phyloP scores from a whole-genome alignment of 2,797 vertebrate genomes.

The Cottoperca gobio region DNA sequence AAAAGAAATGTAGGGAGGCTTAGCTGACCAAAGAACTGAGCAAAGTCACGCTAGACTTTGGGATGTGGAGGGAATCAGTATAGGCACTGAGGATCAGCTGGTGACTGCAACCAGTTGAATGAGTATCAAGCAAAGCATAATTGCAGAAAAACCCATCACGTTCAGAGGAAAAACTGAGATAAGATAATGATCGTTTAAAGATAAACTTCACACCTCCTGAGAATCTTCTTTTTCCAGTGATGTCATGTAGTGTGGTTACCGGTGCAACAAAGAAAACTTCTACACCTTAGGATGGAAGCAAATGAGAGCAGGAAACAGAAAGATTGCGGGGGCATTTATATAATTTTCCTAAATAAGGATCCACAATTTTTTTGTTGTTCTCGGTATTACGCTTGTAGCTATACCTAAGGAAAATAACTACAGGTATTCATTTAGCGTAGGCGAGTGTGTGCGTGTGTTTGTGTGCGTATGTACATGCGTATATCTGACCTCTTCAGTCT shows the following conservation, averaged over 20 bases:
- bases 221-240: neutral
- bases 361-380: slow-evolving; percentile 11
- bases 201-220: neutral
- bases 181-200: neutral
- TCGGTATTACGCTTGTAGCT: neutral
- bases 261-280: neutral
- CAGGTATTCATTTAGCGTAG: slow-evolving; percentile 54
- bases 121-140: neutral
- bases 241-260: neutral
- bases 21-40: slow-evolving; percentile 15
- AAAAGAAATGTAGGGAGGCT: slow-evolving; percentile 7
- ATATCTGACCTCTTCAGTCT: slow-evolving; percentile 61
- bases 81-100: neutral
- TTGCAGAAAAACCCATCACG: slow-evolving; percentile 10
- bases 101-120: neutral
- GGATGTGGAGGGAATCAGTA: neutral
- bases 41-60: neutral
- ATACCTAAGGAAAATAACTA: slow-evolving; percentile 41
- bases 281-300: no score
- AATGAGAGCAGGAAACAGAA: neutral
- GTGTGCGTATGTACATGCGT: slow-evolving; percentile 25
- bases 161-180: neutral
- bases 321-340: neutral
- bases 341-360: slow-evolving; percentile 15
- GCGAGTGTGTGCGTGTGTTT: slow-evolving; percentile 26